Evolutionary conservation across 2,113 vertebrate species (phyloP), one percentile per base, ranked within the genome.

Genomic region (Pavo muticus): DNA sequence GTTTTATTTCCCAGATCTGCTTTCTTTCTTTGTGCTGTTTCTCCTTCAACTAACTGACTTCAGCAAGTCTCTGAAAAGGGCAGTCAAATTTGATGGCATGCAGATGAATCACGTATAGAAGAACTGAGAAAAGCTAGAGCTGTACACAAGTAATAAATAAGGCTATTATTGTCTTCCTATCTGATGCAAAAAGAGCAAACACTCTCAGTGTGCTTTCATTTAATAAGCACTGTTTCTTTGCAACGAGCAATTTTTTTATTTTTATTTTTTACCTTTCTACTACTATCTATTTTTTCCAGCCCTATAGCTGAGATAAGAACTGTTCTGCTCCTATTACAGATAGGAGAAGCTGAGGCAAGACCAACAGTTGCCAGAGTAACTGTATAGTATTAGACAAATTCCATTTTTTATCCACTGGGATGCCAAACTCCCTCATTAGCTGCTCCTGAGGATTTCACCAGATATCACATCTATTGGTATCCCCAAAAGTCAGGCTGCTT

Each of bases 321-420:
- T 47, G 23, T 84, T 81, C 27, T 79, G 9, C 23, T 48, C 9
- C 17, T 52, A 2, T 80, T 84, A 37, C 2, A 19, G 4, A 24
- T 2, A 35, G 17, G 14, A 16, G 21, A 85, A 95, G 50, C 59
- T 40, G 78, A 83, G 75, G 47, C 29, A 86, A 50, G n/a, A 20
- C 6, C 23, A 64, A 3, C 29, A 30, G 4, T 69, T 47, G 14
- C 23, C 56, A 27, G 85, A 50, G 11, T 37, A 14, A 5, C 15
- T 73, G 6, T 32, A 35, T 14, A 23, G 19, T 4, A 20, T 60
- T 11, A 35, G 32, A 25, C 25, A 64, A 83, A 40, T 4, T 8
- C 45, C 2, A 2, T 0, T 0, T 54, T 69, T 84, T 75, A 16
- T 76, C 2, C 0, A 11, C 14, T 35, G 25, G 3, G 2, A 44